These are phyloP conservation scores for Nymphalis polychloros DNA, from an alignment of 2,888 invertebrate species.

Conservation along the genomic window DNA sequence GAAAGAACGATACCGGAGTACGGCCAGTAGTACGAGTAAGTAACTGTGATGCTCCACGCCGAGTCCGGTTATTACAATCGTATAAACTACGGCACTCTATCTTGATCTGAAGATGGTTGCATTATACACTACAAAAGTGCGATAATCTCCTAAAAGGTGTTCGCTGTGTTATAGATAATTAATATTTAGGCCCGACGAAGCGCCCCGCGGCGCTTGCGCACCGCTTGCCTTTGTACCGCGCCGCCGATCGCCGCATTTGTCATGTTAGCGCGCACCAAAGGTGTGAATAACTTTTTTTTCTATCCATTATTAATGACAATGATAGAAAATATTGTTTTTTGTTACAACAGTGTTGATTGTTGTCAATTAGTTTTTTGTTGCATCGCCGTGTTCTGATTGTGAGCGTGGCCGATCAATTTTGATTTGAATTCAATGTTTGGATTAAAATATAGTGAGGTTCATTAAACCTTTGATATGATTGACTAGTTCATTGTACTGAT, in stretches of 20 bases:
- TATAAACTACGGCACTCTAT: conserved; percentile 54
- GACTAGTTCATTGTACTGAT: conserved; percentile 47
- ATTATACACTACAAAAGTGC: conserved; percentile 65
- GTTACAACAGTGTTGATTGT: conserved; percentile 76
- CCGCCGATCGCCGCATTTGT: conserved; percentile 74
- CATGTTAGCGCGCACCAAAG: conserved; percentile 79
- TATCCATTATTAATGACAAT: conserved; percentile 79
- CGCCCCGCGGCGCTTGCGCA: conserved; percentile 74
- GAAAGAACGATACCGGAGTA: conserved; percentile 30
- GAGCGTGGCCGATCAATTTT: conserved; percentile 72
- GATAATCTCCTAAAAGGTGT: conserved; percentile 80
- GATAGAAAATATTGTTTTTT: conserved; percentile 80
- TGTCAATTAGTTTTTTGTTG: conserved; percentile 79
- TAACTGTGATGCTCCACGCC: conserved; percentile 39
- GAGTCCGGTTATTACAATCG: conserved; percentile 42
- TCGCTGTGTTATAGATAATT: conserved; percentile 77
- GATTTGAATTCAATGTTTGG: conserved; percentile 76
- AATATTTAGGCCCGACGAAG: conserved; percentile 73
- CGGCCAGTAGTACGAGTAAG: conserved; percentile 20
- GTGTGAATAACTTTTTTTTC: conserved; percentile 79
- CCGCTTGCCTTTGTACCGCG: conserved; percentile 61
- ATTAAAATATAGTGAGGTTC: conserved; percentile 72
- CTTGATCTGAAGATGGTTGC: conserved; percentile 68
- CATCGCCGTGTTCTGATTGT: conserved; percentile 60
- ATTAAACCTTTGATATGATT: conserved; percentile 65